Base-by-base conservation (phyloP, 2,888 invertebrate genomes). In the Rhagonycha lutea region DNA sequence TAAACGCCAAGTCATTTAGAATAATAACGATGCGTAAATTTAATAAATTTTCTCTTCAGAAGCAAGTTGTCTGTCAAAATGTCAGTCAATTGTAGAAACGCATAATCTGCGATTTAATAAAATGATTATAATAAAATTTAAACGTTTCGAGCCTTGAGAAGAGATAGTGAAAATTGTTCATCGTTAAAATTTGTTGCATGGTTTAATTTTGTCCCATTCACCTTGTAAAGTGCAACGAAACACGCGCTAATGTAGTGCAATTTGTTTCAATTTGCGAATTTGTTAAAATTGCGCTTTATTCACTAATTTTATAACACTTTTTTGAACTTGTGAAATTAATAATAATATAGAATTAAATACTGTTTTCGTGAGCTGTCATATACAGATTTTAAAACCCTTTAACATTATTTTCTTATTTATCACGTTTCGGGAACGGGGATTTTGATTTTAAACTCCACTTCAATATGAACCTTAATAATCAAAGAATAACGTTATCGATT, bases 141-240 rank as follows among this genome's bases (percentile, higher is more conserved):
- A 47, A 47, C 24, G 26, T 65, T 65, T 65, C 12, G 23, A 65
- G 26, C 24, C 24, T 65, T 24, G 63, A 47, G 47, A 26, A 65
- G 63, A 65, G 63, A 65, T 26, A n/a, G 63, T 26, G 24, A 65
- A 65, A 47, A 47, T 47, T 47, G 47, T 47, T n/a, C 47, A 47
- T 47, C 47, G 24, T 63, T 23, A 18, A 65, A 26, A 65, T 65
- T 65, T 65, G 63, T 65, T 18, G 24, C 63, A 65, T 65, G 24
- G 63, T 65, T 65, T 65, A 65, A 65, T 65, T 65, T 26, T 65
- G 63, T 23, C 63, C 26, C 63, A 65, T 65, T 65, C 23, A 65
- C 63, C 63, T 65, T 65, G 63, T 14, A 24, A 23, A 65, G 63
- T 65, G 63, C 63, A 65, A 65, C 63, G 24, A 65, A 65, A 65